These are phyloP conservation scores for Xylocampa areola DNA, from an alignment of 2,888 invertebrate genomes.

Conservation along the genomic window DNA sequence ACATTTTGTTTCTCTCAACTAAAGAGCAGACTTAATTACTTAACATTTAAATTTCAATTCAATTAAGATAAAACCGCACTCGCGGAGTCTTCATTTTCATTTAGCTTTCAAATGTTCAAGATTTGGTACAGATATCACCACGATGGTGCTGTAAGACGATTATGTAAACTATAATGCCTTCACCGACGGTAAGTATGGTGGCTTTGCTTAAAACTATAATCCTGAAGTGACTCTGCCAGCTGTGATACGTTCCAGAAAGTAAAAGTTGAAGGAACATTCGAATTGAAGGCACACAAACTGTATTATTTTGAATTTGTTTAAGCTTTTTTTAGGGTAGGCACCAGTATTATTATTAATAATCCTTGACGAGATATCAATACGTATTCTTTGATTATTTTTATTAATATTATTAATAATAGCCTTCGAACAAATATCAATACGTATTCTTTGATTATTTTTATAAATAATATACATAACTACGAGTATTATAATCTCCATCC, in stretches of 20 bases:
- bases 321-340: no score
- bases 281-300: conserved; percentile 74
- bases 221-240: conserved; percentile 51
- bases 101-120: conserved; percentile 50
- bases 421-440: no score
- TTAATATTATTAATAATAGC: no score
- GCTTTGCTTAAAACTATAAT: conserved; percentile 57
- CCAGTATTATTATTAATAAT: no score
- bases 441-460: no score
- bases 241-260: conserved; percentile 58
- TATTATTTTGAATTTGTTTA: conserved; percentile 70
- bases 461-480: no score
- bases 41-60: conserved; percentile 28
- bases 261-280: conserved; percentile 70
- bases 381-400: no score
- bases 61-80: conserved; percentile 32
- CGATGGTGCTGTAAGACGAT: conserved; percentile 52
- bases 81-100: conserved; percentile 45
- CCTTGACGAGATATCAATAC: no score
- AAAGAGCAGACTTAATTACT: no score
- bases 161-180: conserved; percentile 52
- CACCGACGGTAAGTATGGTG: conserved; percentile 51
- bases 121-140: conserved; percentile 48
- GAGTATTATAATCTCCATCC: no score
- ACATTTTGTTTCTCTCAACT: no score